Evolutionary conservation across 2,888 invertebrate genomes (phyloP), one percentile per base, ranked within the genome.

Genomic region (Leucophora obtusa): DNA sequence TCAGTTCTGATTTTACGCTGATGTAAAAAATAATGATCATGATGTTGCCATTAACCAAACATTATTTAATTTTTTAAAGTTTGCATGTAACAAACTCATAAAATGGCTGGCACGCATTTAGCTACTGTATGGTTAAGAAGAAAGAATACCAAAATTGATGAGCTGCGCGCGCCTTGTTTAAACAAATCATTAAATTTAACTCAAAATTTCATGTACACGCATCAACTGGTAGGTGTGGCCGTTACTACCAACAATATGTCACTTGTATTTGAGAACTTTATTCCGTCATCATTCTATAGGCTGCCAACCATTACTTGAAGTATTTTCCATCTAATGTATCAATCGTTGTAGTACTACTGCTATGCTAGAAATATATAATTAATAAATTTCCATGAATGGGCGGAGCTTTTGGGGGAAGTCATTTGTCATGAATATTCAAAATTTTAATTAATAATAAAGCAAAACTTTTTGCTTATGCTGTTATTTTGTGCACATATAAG

Each of bases 371-470:
- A 47, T 14, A 50, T 47, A 47, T 53, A 71, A 47, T 54, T 77
- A 71, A 77, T 77, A 77, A 77, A 71, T 66, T 66, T 60, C 18
- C 72, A 56, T 72, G 38, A 62, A 62, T 66, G 68, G 80, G 82
- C 80, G 82, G 68, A 76, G 59, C 73, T 73, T 58, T 47, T 68
- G 59, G 73, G 76, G 82, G 77, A 73, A 80, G 65, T 75, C 75
- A 83, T 83, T 83, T 82, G 83, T 83, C 82, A 77, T 83, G 79
- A 83, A 83, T 83, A 82, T 82, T 82, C 70, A 83, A 79, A 66
- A 69, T 69, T 63, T 83, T 82, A 83, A 82, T 83, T 83, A 83
- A 83, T 83, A 74, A 82, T 71, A 53, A n/a, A 18, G 63, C 24
- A 51, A 14, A 35, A 54, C 5, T 47, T 47, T 8, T 11, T 47